These are phyloP conservation scores for Phasianus colchicus DNA, from an alignment of 2,113 vertebrate species.

Conservation along the genomic window DNA sequence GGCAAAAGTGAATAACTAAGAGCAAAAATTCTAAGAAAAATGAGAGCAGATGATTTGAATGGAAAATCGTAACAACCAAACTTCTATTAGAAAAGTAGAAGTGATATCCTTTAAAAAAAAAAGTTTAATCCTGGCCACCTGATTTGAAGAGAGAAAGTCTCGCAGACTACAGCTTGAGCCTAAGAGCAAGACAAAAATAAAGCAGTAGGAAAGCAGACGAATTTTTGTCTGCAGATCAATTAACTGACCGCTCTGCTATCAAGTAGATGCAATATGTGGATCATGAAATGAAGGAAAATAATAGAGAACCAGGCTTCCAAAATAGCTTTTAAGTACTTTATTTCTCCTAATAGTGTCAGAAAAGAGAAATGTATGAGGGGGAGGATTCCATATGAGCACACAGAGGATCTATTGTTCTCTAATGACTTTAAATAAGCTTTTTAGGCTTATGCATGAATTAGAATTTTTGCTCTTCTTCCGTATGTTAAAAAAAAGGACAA, in stretches of 20 bases:
- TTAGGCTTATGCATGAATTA: conserved; percentile 40
- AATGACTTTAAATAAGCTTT: conserved; percentile 73
- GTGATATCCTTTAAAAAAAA: neutral
- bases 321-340: conserved; percentile 51
- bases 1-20: neutral
- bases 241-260: neutral
- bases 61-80: neutral
- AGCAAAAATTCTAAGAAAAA: conserved; percentile 19
- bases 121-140: neutral
- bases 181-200: neutral
- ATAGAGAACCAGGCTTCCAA: conserved; percentile 36
- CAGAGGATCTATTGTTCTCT: conserved; percentile 67
- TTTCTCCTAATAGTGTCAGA: conserved; percentile 33
- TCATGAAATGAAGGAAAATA: conserved; percentile 37
- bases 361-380: conserved; percentile 36
- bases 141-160: neutral
- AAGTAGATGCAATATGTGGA: conserved; percentile 11
- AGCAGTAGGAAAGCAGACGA: neutral
- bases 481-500: neutral
- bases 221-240: neutral
- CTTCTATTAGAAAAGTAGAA: neutral
- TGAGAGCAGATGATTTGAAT: neutral
- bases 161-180: neutral
- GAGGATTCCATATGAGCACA: conserved; percentile 60
- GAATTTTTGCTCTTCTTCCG: conserved; percentile 30